phyloP scores from a whole-genome alignment of 2,888 invertebrate species.

The Hirudinaria manillensis region DNA sequence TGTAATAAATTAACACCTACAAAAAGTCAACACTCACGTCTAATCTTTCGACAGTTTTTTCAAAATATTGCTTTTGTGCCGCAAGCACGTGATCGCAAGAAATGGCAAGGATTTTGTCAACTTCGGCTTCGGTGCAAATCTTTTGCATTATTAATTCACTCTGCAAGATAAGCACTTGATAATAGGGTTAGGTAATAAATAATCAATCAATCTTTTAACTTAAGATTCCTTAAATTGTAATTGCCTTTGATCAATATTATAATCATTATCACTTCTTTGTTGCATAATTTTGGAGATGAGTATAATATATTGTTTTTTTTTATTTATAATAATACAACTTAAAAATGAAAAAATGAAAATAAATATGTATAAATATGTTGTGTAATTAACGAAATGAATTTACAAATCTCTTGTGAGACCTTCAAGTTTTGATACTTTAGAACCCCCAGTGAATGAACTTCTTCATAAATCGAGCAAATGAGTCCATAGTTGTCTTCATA shows the following conservation, averaged over 20 bases:
- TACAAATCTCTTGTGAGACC: no score
- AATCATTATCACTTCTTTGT: no score
- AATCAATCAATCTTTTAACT: no score
- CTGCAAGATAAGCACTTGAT: slow-evolving; percentile 37
- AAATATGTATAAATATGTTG: no score
- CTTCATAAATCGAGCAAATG: not conserved
- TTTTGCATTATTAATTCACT: slow-evolving; percentile 41
- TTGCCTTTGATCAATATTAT: no score
- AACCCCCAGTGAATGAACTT: not conserved
- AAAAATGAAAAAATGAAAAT: no score
- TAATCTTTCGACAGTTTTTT: slow-evolving; percentile 49
- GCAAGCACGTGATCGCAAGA: slow-evolving; percentile 51
- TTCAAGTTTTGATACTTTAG: not conserved
- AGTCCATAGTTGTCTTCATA: not conserved
- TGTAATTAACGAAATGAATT: no score
- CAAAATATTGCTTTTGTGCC: slow-evolving; percentile 48
- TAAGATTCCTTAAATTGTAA: no score
- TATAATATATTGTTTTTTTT: no score
- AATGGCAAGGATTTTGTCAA: slow-evolving; percentile 45
- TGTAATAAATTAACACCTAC: slow-evolving; percentile 6
- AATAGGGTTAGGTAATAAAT: no score
- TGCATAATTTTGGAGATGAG: no score
- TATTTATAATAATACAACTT: no score
- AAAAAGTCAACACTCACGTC: slow-evolving; percentile 38
- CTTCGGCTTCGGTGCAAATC: slow-evolving; percentile 44